Percentiles rank a stretch among this genome's conserved stretches.
Evolutionary conservation across 2,797 vertebrate genomes (phyloP).

Genomic region (Aldrovandia affinis): DNA sequence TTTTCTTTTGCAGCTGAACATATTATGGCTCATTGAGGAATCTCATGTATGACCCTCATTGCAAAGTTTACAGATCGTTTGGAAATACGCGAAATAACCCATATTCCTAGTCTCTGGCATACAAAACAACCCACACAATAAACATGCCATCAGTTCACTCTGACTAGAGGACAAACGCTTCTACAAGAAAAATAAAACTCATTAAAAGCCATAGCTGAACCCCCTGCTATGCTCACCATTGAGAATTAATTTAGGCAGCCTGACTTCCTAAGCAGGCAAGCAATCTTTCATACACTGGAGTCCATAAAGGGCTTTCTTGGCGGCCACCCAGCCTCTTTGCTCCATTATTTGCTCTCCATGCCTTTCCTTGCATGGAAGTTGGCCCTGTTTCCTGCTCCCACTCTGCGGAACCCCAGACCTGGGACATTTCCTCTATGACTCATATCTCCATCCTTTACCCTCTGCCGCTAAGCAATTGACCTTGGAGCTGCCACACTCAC

Average conservation of each 20-base stretch:
- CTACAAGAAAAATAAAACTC: slow-evolving; percentile 25
- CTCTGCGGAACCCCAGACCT: slow-evolving; percentile 11
- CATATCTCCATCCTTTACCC: not conserved
- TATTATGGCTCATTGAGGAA: not conserved
- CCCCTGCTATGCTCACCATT: slow-evolving; percentile 1
- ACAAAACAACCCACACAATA: not conserved
- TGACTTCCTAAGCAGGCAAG: not conserved
- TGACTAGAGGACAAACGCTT: slow-evolving; percentile 8
- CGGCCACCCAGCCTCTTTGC: slow-evolving; percentile 8
- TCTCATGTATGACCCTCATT: not conserved
- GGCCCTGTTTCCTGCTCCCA: not conserved
- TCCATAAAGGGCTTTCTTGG: slow-evolving; percentile 21
- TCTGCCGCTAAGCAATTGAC: not conserved
- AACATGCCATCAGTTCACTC: not conserved
- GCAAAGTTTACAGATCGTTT: not conserved
- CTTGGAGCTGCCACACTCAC: not conserved
- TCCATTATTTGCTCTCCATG: slow-evolving; percentile 26
- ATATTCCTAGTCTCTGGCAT: not conserved
- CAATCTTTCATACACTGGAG: slow-evolving; percentile 31
- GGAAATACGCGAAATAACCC: not conserved
- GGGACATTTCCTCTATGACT: not conserved
- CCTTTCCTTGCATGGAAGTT: slow-evolving; percentile 13
- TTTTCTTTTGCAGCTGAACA: not conserved
- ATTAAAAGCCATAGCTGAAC: not conserved
- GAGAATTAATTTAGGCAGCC: slow-evolving; percentile 18